A percentile compares a stretch with the other conserved stretches of the same genome.
Conservation (phyloP, 64 coral and sea anemone species). For the Catalaphyllia jardinei region DNA sequence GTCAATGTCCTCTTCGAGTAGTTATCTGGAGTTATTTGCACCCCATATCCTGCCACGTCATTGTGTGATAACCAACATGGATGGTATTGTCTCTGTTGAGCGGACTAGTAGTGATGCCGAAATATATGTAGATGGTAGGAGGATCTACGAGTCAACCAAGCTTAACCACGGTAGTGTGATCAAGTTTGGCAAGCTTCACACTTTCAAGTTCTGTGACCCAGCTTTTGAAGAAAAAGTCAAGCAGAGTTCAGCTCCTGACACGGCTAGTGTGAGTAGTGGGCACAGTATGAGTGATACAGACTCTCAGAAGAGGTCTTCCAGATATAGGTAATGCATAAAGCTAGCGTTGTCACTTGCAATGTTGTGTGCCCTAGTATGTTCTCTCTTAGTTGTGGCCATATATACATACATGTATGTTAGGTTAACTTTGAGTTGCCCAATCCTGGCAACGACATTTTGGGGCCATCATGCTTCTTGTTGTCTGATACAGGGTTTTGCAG, state of each 20-base stretch:
- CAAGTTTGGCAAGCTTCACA: slow-evolving; percentile 65
- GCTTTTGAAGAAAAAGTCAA: slow-evolving; percentile 58
- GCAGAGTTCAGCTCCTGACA: slow-evolving; percentile 46
- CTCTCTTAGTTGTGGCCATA: no score
- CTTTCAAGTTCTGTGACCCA: slow-evolving; percentile 83
- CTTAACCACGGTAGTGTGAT: slow-evolving; percentile 71
- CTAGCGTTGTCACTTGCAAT: no score
- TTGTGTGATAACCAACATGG: slow-evolving; percentile 89
- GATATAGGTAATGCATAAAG: not conserved
- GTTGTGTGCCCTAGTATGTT: not conserved
- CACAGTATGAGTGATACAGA: slow-evolving; percentile 59
- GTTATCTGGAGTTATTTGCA: slow-evolving; percentile 59
- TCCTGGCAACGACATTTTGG: no score
- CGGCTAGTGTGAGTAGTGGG: slow-evolving; percentile 50
- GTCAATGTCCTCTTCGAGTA: slow-evolving; percentile 68
- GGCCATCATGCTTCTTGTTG: no score
- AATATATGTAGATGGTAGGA: slow-evolving; percentile 70
- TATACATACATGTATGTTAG: no score
- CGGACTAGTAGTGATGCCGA: slow-evolving; percentile 77
- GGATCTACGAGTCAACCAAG: slow-evolving; percentile 83
- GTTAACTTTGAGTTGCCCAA: no score
- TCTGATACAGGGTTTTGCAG: no score
- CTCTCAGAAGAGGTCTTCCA: slow-evolving; percentile 18
- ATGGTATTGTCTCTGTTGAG: slow-evolving; percentile 76
- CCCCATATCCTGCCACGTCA: slow-evolving; percentile 82